Evolutionary conservation across 2,797 vertebrate genomes (phyloP).

Genomic region (Perodicticus potto): DNA sequence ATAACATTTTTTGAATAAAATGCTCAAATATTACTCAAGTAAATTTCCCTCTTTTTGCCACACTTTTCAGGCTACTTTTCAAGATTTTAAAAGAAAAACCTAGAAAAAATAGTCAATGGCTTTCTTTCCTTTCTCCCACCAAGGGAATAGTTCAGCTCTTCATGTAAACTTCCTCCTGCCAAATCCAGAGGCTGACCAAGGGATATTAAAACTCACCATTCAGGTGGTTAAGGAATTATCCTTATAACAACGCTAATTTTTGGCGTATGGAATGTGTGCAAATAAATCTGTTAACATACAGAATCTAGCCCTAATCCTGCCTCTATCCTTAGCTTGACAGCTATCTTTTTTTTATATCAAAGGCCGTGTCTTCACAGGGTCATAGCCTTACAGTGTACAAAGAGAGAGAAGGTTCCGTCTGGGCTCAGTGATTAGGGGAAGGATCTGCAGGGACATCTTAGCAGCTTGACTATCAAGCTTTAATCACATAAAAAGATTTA

Average conservation of each 20-base stretch:
- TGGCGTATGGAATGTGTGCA: not conserved
- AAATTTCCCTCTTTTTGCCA: conserved; percentile 31
- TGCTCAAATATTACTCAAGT: not conserved
- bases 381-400: conserved; percentile 37
- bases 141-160: conserved; percentile 39
- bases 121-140: conserved; percentile 39
- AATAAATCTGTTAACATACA: not conserved
- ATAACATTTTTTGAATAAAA: conserved; percentile 30
- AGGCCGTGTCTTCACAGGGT: not conserved
- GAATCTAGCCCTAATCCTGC: not conserved
- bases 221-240: conserved; percentile 2
- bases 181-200: conserved; percentile 19
- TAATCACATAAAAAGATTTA: not conserved
- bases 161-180: not conserved
- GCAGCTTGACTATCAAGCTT: not conserved
- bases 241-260: not conserved
- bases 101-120: not conserved
- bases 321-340: not conserved
- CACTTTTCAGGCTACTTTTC: conserved; percentile 33
- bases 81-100: not conserved
- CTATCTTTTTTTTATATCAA: not conserved
- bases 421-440: not conserved
- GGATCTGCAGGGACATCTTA: not conserved
- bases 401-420: conserved; percentile 19
- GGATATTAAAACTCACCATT: not conserved